Conservation (phyloP, 2,797 vertebrate genomes). For the Clarias fuscus region DNA sequence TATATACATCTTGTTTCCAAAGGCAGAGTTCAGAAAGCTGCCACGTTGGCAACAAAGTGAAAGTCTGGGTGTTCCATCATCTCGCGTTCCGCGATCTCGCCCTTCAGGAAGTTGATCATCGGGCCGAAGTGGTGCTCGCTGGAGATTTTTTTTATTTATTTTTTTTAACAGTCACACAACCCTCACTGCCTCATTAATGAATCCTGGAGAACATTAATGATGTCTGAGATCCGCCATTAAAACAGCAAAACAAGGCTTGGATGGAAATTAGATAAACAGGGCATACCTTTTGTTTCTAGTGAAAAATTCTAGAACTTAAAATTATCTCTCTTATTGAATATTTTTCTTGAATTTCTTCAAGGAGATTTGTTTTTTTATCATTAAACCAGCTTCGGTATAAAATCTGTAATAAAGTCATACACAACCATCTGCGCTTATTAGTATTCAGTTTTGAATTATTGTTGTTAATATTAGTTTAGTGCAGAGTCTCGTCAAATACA, state of each 20-base stretch:
- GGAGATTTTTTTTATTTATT: not conserved
- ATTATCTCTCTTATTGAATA: not conserved
- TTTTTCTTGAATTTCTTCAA: not conserved
- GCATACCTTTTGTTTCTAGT: constrained; percentile 1
- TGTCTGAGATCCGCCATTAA: not conserved
- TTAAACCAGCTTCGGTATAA: constrained; percentile 24
- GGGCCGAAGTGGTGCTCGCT: constrained; percentile 15
- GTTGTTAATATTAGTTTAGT: constrained; percentile 3
- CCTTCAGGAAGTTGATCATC: constrained; percentile 42
- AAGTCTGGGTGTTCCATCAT: constrained; percentile 25
- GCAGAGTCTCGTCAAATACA: constrained; percentile 8
- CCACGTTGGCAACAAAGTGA: constrained; percentile 36
- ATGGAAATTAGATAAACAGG: not conserved
- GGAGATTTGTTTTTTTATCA: not conserved
- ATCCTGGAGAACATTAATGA: not conserved
- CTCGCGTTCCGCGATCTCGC: not conserved
- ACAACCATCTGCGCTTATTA: not conserved
- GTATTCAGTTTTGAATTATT: not conserved
- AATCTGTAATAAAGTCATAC: constrained; percentile 10
- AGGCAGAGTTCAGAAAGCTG: constrained; percentile 37
- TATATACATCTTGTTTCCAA: constrained; percentile 47
- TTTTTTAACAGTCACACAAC: constrained; percentile 3
- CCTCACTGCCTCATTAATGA: constrained; percentile 20
- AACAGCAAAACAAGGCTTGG: constrained; percentile 40
- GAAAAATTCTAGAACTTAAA: constrained; percentile 17